phyloP scores from a whole-genome alignment of 2,888 invertebrate genomes.

The Drosophila ezoana region DNA sequence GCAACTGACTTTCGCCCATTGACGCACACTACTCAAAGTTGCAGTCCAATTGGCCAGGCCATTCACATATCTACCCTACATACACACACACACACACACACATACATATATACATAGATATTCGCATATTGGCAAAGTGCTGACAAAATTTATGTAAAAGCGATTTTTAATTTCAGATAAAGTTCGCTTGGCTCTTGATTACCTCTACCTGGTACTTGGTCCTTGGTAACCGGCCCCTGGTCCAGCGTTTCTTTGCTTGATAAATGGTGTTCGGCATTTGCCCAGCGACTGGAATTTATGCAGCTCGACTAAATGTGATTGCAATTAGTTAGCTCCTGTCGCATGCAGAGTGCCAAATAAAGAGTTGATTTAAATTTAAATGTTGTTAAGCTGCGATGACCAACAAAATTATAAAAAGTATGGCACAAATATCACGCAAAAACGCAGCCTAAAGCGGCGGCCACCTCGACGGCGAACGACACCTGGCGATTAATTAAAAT shows the following conservation, averaged over 20 bases:
- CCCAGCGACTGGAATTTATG: slow-evolving; percentile 52
- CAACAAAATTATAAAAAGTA: slow-evolving; percentile 4
- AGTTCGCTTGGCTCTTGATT: slow-evolving; percentile 63
- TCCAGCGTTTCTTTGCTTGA: slow-evolving; percentile 41
- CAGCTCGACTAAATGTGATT: slow-evolving; percentile 45
- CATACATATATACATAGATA: slow-evolving; percentile 1
- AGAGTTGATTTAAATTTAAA: slow-evolving; percentile 64
- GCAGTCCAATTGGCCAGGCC: slow-evolving; percentile 15
- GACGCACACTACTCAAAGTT: slow-evolving; percentile 29
- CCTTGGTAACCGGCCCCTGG: slow-evolving; percentile 9
- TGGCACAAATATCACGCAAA: slow-evolving; percentile 18
- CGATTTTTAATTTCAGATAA: slow-evolving; percentile 79
- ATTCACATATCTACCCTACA: neutral
- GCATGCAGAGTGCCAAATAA: slow-evolving; percentile 22
- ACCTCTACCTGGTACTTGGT: slow-evolving; percentile 23
- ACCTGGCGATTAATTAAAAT: slow-evolving; percentile 82
- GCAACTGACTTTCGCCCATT: slow-evolving; percentile 35
- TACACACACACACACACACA: neutral
- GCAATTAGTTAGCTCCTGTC: slow-evolving; percentile 50
- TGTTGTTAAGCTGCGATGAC: slow-evolving; percentile 31
- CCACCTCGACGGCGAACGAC: slow-evolving; percentile 52
- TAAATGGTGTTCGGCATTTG: slow-evolving; percentile 63
- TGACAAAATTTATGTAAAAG: slow-evolving; percentile 67
- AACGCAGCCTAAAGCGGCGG: slow-evolving; percentile 19
- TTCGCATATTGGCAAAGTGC: slow-evolving; percentile 55